These are phyloP conservation scores for Siniperca obscura DNA, from an alignment of 2,797 vertebrate species.

Conservation along the genomic window DNA sequence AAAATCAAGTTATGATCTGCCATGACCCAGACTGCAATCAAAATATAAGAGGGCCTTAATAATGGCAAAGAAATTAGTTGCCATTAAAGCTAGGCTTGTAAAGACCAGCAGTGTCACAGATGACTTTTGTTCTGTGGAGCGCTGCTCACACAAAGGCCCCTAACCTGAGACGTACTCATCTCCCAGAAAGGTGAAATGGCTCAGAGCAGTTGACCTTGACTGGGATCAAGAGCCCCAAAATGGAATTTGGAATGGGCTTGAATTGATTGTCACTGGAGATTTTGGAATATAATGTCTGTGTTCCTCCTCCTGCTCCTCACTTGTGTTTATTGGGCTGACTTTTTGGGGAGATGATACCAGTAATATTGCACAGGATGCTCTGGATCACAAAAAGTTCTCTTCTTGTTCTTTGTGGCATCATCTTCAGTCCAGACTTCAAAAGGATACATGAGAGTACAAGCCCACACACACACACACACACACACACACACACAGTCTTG, in stretches of 20 bases:
- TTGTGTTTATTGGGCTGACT: conserved; percentile 47
- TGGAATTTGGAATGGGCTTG: conserved; percentile 63
- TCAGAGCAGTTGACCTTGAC: conserved; percentile 63
- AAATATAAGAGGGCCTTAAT: conserved; percentile 79
- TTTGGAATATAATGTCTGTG: conserved; percentile 64
- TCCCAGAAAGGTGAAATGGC: conserved; percentile 48
- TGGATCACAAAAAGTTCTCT: conserved; percentile 42
- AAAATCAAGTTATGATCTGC: conserved; percentile 75
- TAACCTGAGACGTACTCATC: conserved; percentile 42
- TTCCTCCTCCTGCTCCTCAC: conserved; percentile 56
- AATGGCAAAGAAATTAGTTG: conserved; percentile 76
- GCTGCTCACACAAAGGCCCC: conserved; percentile 38
- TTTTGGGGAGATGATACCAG: conserved; percentile 50
- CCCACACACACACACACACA: conserved; percentile 14
- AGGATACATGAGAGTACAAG: conserved; percentile 7
- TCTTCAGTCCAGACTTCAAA: conserved; percentile 31
- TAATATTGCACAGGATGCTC: conserved; percentile 35
- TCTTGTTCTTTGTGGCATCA: conserved; percentile 28
- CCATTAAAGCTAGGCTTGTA: conserved; percentile 78
- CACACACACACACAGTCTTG: conserved; percentile 15
- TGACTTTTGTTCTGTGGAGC: conserved; percentile 39
- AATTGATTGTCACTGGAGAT: conserved; percentile 77
- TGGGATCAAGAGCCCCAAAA: conserved; percentile 55
- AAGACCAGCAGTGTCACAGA: conserved; percentile 70
- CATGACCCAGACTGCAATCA: conserved; percentile 77